Evolutionary conservation across 2,113 vertebrate species (phyloP), one percentile per base, ranked within the genome.

Genomic region (Eurypyga helias): DNA sequence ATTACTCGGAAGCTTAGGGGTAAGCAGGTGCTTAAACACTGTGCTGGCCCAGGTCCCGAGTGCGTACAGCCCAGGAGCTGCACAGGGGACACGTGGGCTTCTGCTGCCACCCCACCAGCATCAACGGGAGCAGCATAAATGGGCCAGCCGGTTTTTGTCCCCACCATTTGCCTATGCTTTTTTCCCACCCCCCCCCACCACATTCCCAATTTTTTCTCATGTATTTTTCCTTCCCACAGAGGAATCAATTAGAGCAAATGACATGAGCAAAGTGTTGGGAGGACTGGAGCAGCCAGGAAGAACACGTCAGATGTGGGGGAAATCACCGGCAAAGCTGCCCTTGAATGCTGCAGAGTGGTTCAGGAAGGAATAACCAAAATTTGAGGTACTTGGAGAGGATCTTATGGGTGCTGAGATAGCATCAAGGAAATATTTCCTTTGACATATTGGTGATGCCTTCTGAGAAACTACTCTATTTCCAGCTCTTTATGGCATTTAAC

Each of bases 391-490:
- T 4, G 5, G 73, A 90, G 62, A 83, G 58, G 51, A 92, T 76
- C 72, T 61, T 82, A 38, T 9, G 5, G 48, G 21, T 23, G 52
- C 62, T 92, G 93, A 91, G 34, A 48, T 18, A 67, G 51, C 83
- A 79, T 23, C 14, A 43, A 86, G 89, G 81, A 97, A 96, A 62
- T 45, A 48, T 94, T 96, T 93, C 73, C 90, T 92, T 87, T 93
- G 61, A 93, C 52, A 86, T 54, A 43, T 36, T 70, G 88, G 90
- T 79, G 78, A 13, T 96, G 95, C 52, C 72, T 91, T 91, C 75
- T 93, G 90, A 92, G 94, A 97, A 97, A 97, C 96, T 64, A 41
- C 91, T 94, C 82, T 62, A 87, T 94, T 97, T 96, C 87, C 77
- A 98, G 67, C 82, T 90, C 60, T 76, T 97, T 71, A 91, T 66